Base-by-base conservation (phyloP, 2,888 invertebrate genomes). In the Pollenia amentaria region DNA sequence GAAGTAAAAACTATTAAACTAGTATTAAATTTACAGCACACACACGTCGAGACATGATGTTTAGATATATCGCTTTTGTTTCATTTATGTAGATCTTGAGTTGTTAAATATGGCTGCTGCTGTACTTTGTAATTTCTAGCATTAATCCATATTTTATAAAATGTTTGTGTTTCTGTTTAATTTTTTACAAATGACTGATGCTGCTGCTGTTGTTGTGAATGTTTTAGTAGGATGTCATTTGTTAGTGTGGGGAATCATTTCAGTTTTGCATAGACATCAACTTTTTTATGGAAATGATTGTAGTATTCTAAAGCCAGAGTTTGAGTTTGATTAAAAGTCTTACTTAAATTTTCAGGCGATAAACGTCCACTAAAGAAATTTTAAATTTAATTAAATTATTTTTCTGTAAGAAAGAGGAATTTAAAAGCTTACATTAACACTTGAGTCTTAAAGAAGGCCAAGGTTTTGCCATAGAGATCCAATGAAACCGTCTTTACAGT, bases 211-310 rank as follows among this genome's bases (percentile, higher is more conserved):
- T 79, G 55, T 64, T 77, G 80, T 81, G 80, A 84, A 77, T 87
- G 82, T 75, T 78, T 82, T 73, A 69, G 80, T 73, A 67, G 67
- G 67, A 69, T 73, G 21, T 57, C 80, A 46, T 76, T 51, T 64
- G 57, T 38, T 46, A 44, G 1, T 65, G 83, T 65, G 42, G 80
- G 21, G 81, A 93, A 93, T 95, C 95, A 96, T 91, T 96, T 95
- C 93, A 96, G 95, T 93, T 96, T 95, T 11, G 96, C 96, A 91
- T 96, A 95, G 46, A 95, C 94, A 92, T 97, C 95, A 51, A 97
- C 95, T 94, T 98, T 96, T 93, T 97, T 95, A 92, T 96, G 95
- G 89, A 97, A 95, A 96, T 96, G 96, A 90, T 95, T 95, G 91
- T 96, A 96, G 90, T 96, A 97, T 88, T 96, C 94, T 10, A 95